These are phyloP conservation scores for Cynopterus sphinx DNA, from an alignment of 2,797 vertebrate species.

Conservation along the genomic window DNA sequence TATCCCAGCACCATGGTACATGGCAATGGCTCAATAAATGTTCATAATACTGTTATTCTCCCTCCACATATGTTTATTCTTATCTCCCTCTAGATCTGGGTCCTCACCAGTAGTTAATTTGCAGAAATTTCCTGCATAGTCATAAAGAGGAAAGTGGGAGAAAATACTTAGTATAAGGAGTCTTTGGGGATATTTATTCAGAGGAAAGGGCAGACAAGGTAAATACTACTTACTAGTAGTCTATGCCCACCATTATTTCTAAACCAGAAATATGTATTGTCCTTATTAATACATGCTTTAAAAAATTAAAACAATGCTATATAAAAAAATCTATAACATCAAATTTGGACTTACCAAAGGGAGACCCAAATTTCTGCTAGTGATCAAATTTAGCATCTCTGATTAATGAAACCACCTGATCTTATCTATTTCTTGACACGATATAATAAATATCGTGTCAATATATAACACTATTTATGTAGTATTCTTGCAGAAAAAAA, in stretches of 20 bases:
- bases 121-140: slow-evolving; percentile 13
- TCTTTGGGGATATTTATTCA: slow-evolving; percentile 3
- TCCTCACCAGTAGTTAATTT: background rate
- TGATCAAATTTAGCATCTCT: slow-evolving; percentile 45
- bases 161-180: background rate
- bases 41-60: background rate
- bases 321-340: background rate
- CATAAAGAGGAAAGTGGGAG: background rate
- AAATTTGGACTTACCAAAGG: background rate
- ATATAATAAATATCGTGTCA: background rate
- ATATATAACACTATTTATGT: background rate
- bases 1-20: background rate
- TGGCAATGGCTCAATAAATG: background rate
- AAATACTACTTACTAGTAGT: background rate
- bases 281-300: background rate
- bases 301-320: background rate
- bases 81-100: background rate
- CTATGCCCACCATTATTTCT: slow-evolving; percentile 31
- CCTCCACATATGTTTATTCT: background rate
- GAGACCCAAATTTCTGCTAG: slow-evolving; percentile 10
- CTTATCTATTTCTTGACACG: background rate
- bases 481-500: background rate
- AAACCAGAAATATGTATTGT: slow-evolving; percentile 5
- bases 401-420: background rate
- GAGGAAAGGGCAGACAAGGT: background rate